Conservation (phyloP, 2,888 invertebrate genomes). For the Lamproptera curius region DNA sequence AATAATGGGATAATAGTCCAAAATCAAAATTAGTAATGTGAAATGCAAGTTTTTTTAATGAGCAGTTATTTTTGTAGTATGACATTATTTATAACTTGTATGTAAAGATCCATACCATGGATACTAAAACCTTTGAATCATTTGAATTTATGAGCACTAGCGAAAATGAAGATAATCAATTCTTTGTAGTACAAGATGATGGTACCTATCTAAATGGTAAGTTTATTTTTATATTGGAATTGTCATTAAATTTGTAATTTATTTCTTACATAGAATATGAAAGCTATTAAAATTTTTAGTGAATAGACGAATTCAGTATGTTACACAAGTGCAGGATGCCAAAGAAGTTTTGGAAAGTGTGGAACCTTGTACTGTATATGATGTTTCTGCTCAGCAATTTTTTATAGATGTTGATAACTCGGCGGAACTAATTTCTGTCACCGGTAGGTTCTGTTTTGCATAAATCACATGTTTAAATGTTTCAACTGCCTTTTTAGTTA, state of each 20-base stretch:
- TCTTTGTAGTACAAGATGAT: constrained; percentile 62
- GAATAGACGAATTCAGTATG: constrained; percentile 55
- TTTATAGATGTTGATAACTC: constrained; percentile 56
- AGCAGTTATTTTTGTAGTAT: constrained; percentile 1
- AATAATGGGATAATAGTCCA: neutral
- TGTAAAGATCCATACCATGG: constrained; percentile 43
- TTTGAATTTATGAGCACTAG: constrained; percentile 49
- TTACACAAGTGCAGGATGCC: constrained; percentile 47
- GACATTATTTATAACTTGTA: constrained; percentile 1
- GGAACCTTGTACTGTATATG: constrained; percentile 48
- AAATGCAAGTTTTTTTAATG: neutral
- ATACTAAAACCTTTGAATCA: constrained; percentile 53
- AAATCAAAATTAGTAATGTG: neutral
- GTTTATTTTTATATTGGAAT: constrained; percentile 11
- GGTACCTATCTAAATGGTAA: constrained; percentile 52
- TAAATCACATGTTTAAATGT: too few species aligned
- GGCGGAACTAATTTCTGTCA: constrained; percentile 45
- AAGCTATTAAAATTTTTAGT: constrained; percentile 37
- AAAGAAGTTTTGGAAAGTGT: constrained; percentile 43
- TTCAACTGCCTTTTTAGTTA: too few species aligned
- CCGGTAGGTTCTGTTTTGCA: constrained; percentile 38
- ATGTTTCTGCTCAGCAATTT: constrained; percentile 53
- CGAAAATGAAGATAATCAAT: constrained; percentile 45
- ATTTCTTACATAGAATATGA: too few species aligned
- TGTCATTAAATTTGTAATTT: too few species aligned